Percentiles rank a stretch among this genome's conserved stretches.
Conservation (phyloP, 2,797 vertebrate species). For the Myiothlypis chrysogaster region DNA sequence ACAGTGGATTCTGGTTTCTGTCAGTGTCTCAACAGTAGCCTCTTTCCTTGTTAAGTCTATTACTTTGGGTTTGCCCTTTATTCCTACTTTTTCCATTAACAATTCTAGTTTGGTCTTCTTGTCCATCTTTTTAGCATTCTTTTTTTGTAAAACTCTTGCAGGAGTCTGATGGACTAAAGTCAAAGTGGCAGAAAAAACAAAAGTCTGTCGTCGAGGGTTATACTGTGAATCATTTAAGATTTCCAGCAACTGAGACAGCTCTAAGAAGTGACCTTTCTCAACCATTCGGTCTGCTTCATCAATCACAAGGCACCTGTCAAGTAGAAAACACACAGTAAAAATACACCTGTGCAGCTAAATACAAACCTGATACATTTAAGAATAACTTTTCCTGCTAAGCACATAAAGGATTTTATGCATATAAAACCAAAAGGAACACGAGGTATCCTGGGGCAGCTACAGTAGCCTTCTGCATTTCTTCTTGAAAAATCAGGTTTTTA, state of each 20-base stretch:
- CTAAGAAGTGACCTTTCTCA: conserved; percentile 93
- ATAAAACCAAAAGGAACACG: neutral
- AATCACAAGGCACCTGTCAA: conserved; percentile 90
- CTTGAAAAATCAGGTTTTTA: neutral
- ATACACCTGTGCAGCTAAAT: neutral
- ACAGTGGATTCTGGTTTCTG: conserved; percentile 91
- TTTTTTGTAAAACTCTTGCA: conserved; percentile 86
- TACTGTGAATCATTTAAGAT: conserved; percentile 87
- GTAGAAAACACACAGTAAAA: neutral
- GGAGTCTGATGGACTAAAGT: conserved; percentile 88
- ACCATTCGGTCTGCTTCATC: conserved; percentile 98
- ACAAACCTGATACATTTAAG: neutral
- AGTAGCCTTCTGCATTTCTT: neutral
- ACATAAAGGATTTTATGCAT: neutral
- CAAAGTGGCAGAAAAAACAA: conserved; percentile 96
- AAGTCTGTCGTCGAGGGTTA: conserved; percentile 88
- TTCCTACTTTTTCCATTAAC: conserved; percentile 91
- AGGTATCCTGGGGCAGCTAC: neutral
- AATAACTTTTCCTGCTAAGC: neutral
- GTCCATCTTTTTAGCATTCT: conserved; percentile 82
- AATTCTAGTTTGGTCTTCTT: conserved; percentile 85
- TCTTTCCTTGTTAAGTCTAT: conserved; percentile 92
- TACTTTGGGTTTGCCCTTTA: conserved; percentile 91
- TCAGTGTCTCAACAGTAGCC: conserved; percentile 91
- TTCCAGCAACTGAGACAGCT: conserved; percentile 91